Conservation (phyloP, 2,888 invertebrate species). For the Zhuqinia jingwanae region DNA sequence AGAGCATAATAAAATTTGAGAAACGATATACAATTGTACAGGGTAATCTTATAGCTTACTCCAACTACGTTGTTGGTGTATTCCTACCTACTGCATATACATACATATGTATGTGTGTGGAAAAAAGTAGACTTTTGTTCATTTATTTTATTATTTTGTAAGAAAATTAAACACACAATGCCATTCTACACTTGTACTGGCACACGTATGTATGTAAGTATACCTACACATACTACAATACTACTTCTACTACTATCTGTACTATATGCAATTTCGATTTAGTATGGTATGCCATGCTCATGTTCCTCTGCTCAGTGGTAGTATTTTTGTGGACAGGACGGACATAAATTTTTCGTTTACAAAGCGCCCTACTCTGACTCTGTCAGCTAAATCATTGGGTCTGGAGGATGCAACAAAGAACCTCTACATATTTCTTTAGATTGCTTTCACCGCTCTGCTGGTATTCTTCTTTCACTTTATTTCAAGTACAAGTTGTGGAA, state of each 20-base stretch:
- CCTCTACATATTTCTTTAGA: slow-evolving; percentile 35
- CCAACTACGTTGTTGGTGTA: too few species aligned
- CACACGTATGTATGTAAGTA: not conserved
- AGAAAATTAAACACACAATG: too few species aligned
- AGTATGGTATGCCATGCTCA: not conserved
- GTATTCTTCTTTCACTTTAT: not conserved
- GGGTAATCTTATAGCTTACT: slow-evolving; percentile 1
- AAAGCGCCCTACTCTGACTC: slow-evolving; percentile 30
- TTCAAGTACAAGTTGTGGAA: too few species aligned
- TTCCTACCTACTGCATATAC: too few species aligned
- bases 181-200: slow-evolving; percentile 19
- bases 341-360: slow-evolving; percentile 54
- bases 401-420: not conserved
- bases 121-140: too few species aligned
- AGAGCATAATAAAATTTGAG: not conserved
- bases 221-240: not conserved
- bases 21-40: not conserved
- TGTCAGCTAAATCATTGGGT: slow-evolving; percentile 54
- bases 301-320: slow-evolving; percentile 4
- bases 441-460: not conserved
- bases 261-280: slow-evolving; percentile 31
- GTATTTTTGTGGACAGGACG: slow-evolving; percentile 45
- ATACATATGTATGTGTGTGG: too few species aligned
- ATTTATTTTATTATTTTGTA: too few species aligned
- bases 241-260: not conserved